phyloP scores from a whole-genome alignment of 1,140 invertebrate species.

The Eulimnadia texana region DNA sequence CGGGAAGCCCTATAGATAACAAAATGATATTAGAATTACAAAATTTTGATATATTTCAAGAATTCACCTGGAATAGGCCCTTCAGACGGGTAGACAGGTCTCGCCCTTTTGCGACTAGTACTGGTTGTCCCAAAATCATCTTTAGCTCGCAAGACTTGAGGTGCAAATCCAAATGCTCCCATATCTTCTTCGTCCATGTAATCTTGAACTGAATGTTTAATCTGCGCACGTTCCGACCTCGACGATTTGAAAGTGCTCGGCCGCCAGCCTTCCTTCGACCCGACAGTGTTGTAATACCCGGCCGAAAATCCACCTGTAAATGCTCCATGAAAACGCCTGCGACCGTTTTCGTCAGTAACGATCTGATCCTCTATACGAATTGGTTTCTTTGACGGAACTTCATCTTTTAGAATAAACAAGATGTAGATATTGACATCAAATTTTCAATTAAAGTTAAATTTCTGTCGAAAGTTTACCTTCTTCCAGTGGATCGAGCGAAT shows the following conservation, averaged over 20 bases:
- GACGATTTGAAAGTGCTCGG: conserved; percentile 87
- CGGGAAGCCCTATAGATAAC: conserved; percentile 60
- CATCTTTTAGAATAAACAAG: conserved; percentile 44
- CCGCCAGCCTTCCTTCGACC: conserved; percentile 86
- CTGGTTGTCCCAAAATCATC: conserved; percentile 44
- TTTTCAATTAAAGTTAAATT: no score
- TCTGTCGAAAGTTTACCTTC: no score
- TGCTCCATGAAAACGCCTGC: conserved; percentile 91
- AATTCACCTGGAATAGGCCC: conserved; percentile 2
- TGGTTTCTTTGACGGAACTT: conserved; percentile 61
- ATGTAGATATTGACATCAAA: no score
- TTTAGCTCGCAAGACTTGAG: conserved; percentile 60
- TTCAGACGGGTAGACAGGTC: conserved; percentile 34
- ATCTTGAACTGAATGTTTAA: conserved; percentile 61
- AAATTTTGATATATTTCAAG: conserved; percentile 19
- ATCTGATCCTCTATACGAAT: conserved; percentile 74
- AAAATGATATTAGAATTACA: background rate
- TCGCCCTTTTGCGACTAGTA: conserved; percentile 20
- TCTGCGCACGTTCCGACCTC: conserved; percentile 41
- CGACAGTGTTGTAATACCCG: conserved; percentile 94
- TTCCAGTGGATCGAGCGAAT: conserved; percentile 54
- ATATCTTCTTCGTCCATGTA: conserved; percentile 99
- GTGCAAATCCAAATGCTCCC: conserved; percentile 88
- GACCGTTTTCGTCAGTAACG: conserved; percentile 75
- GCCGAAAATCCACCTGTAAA: conserved; percentile 99